phyloP scores from a whole-genome alignment of 2,888 invertebrate genomes.

The Polyploca ridens region DNA sequence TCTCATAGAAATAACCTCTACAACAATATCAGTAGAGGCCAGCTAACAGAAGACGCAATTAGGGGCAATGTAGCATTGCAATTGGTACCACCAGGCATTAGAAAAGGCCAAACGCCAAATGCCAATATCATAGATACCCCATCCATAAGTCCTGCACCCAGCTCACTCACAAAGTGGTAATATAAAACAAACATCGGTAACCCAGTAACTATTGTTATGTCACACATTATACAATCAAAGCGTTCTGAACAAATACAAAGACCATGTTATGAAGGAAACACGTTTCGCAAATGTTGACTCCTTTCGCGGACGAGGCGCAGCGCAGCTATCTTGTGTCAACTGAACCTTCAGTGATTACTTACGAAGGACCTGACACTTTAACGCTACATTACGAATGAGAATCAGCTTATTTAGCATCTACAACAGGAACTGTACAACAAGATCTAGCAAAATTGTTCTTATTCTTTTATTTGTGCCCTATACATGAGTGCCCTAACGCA shows the following conservation, averaged over 20 bases:
- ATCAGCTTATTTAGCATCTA: no score
- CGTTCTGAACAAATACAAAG: constrained; percentile 28
- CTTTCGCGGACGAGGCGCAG: background rate
- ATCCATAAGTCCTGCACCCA: background rate
- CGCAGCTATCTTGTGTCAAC: constrained; percentile 11
- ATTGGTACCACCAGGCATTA: background rate
- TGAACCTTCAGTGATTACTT: background rate
- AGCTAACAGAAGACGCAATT: background rate
- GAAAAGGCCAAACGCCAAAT: no score
- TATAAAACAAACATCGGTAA: constrained; percentile 3
- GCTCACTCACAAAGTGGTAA: constrained; percentile 1
- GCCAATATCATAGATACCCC: background rate
- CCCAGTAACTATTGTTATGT: constrained; percentile 6
- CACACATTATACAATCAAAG: constrained; percentile 1
- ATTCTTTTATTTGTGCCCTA: no score
- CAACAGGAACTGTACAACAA: no score
- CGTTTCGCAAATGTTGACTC: constrained; percentile 44
- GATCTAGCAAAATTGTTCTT: no score
- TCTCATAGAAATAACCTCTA: background rate
- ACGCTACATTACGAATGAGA: background rate
- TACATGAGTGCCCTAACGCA: no score
- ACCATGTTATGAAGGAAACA: constrained; percentile 26
- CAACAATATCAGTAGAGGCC: background rate
- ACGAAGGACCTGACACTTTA: background rate
- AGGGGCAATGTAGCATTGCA: background rate